Evolutionary conservation across 2,113 vertebrate genomes (phyloP), one percentile per base, ranked within the genome.

Genomic region (Gymnorhina tibicen): DNA sequence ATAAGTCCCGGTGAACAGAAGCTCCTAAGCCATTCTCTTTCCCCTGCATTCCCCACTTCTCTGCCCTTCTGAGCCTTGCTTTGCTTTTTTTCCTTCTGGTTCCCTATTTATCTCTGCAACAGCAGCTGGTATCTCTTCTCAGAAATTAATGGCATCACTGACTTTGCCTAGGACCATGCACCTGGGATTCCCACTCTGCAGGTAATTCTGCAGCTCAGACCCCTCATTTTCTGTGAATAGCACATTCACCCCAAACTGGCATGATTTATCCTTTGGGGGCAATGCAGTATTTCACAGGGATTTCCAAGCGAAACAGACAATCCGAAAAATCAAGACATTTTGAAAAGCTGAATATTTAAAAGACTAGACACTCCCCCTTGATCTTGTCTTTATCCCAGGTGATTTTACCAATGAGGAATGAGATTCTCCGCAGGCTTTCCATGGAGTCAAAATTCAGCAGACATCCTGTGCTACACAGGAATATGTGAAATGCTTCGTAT

Each of bases 21-120:
- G 28, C 11, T 55, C 33, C 35, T 53, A 78, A 91, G 53, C 13
- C 20, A 21, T 73, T 89, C 13, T 62, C 37, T 69, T 88, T 39
- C 27, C n/a, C 17, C 26, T 64, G 33, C 0, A 0, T 17, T 72
- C 15, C 5, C 7, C 7, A 39, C 59, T 91, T n/a, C 52, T 78
- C 64, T 91, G 59, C 14, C 28, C 15, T 86, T 62, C 37, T 55
- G n/a, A 66, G 47, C 18, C 74, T 82, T 27, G 18, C 1, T 7
- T 55, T 80, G 32, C 2, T 52, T 78, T 55, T 67, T 30, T 49
- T 27, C 39, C 4, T 1, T 63, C n/a, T 50, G 16, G 27, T 56
- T 41, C 27, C n/a, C 39, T 55, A 22, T 55, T 74, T 66, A 32
- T 62, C 22, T 81, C 46, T 75, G 59, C 46, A 82, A 78, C 23